phyloP scores from a whole-genome alignment of 2,888 invertebrate species.

The Habroteleia sp. region DNA sequence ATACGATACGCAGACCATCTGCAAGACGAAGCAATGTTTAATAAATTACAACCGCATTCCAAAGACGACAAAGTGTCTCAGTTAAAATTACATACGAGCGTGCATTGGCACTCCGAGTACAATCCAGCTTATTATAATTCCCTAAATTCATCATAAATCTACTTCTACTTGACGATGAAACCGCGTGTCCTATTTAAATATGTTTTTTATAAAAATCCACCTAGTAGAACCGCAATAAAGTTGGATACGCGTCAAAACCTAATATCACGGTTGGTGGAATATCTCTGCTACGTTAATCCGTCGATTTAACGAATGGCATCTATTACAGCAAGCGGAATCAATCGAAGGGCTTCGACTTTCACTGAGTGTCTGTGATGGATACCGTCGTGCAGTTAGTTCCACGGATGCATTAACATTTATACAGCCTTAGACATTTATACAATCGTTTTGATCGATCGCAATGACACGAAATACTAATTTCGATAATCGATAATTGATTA shows the following conservation, averaged over 20 bases:
- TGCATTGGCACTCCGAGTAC: not conserved
- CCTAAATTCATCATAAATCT: slow-evolving; percentile 23
- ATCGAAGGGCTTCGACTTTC: slow-evolving; percentile 61
- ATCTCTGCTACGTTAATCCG: slow-evolving; percentile 33
- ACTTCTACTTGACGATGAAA: slow-evolving; percentile 4
- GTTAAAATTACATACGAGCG: not conserved
- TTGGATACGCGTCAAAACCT: slow-evolving; percentile 27
- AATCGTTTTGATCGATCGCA: slow-evolving; percentile 11
- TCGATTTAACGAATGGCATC: slow-evolving; percentile 65
- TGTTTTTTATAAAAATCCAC: slow-evolving; percentile 9
- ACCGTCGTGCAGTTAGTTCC: slow-evolving; percentile 16
- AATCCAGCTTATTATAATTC: slow-evolving; percentile 9
- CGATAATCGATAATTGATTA: slow-evolving; percentile 33
- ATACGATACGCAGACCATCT: not conserved
- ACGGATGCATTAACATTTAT: slow-evolving; percentile 25
- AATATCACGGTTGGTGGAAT: slow-evolving; percentile 26
- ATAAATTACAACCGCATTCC: slow-evolving; percentile 10
- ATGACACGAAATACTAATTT: slow-evolving; percentile 11
- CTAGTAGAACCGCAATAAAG: slow-evolving; percentile 22
- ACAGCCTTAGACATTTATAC: slow-evolving; percentile 5
- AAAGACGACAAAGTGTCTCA: slow-evolving; percentile 1
- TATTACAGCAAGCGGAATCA: slow-evolving; percentile 64
- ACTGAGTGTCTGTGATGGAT: slow-evolving; percentile 42
- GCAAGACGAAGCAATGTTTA: not conserved
- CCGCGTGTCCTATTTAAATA: slow-evolving; percentile 4